Conservation (phyloP, 2,888 invertebrate genomes). For the Xylophagus ater region DNA sequence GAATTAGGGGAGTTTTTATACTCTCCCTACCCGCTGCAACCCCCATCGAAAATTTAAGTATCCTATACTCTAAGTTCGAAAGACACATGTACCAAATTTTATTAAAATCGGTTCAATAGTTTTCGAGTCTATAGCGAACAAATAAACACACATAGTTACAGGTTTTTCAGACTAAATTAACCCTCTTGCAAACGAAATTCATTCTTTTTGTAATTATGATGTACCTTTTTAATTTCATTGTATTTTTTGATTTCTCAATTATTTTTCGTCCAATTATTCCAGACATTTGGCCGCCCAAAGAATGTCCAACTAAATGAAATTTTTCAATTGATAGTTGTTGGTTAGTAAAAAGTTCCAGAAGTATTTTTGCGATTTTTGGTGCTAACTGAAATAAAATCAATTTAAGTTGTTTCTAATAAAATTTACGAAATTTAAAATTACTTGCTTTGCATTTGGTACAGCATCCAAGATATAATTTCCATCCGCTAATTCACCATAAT, state of each 20-base stretch:
- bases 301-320: slow-evolving; percentile 36
- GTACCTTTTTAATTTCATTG: slow-evolving; percentile 4
- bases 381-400: slow-evolving; percentile 22
- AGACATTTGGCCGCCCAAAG: slow-evolving; percentile 35
- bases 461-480: slow-evolving; percentile 36
- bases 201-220: not conserved
- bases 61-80: no score
- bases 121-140: no score
- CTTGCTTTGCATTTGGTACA: slow-evolving; percentile 32
- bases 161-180: not conserved
- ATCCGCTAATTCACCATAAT: slow-evolving; percentile 36
- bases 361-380: slow-evolving; percentile 26
- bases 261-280: slow-evolving; percentile 33
- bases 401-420: not conserved
- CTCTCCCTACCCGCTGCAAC: no score
- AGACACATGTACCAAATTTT: no score
- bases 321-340: no score
- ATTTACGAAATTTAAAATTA: slow-evolving; percentile 12
- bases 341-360: no score
- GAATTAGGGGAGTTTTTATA: no score
- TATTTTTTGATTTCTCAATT: slow-evolving; percentile 19
- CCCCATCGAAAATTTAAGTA: no score
- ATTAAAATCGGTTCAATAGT: no score
- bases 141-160: no score
- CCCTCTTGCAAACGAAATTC: not conserved